Evolutionary conservation across 2,797 vertebrate species (phyloP), one percentile per base, ranked within the genome.

Genomic region (Echiichthys vipera): DNA sequence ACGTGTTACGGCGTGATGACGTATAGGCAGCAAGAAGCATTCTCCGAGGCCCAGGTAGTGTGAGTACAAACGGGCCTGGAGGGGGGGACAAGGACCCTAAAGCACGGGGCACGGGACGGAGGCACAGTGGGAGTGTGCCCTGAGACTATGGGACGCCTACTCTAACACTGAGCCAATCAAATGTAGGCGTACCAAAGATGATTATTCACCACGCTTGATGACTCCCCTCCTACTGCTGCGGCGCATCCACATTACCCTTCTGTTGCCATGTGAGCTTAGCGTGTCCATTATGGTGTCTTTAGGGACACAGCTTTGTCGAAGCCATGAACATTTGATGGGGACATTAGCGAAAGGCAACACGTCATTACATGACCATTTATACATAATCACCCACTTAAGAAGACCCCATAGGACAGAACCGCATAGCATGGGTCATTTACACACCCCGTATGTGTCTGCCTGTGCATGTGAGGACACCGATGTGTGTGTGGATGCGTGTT

Each of bases 351-450:
- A 86, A 89, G 75, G 86, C 84, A 91, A 90, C 86, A 90, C 77
- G 85, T 89, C 89, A 90, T 92, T 90, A 91, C 86, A 83, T 83
- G 84, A 88, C 69, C 89, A 87, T 92, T 90, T 91, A 84, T 76
- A 85, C 86, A 85, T 92, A 90, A 92, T 92, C 87, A 89, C 86
- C 89, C 89, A 86, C 90, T 92, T 88, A 85, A 81, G 77, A 84
- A 80, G 77, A 87, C 70, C 90, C 88, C 85, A 89, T 64, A 83
- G 90, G 85, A 90, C 84, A 87, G 65, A 81, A 39, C 69, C 51
- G 57, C 73, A 79, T 79, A 74, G 70, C 80, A 87, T 62, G 84
- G 84, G 56, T 83, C 90, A 89, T 89, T 89, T 89, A 66, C 72
- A 86, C 74, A 78, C 66, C 56, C 67, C 12, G 5, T 72, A 79